phyloP scores from a whole-genome alignment of 2,797 vertebrate species.

The Catostomus latipinnis region DNA sequence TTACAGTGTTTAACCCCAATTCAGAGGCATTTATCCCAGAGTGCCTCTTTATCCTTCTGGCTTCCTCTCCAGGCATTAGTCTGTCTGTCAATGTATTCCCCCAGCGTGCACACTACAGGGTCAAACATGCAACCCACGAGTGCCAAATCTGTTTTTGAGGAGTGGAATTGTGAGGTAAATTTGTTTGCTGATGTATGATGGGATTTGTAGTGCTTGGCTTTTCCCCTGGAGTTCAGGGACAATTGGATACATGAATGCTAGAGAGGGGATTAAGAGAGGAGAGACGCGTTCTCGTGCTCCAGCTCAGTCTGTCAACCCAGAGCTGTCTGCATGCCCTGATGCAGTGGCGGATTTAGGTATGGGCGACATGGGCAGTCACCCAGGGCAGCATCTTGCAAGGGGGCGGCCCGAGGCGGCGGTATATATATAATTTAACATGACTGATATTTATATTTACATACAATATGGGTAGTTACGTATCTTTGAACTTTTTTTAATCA shows the following conservation, averaged over 20 bases:
- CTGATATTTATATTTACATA: no score
- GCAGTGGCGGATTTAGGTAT: no score
- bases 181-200: slow-evolving; percentile 65
- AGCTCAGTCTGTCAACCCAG: slow-evolving; percentile 8
- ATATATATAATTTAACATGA: background rate
- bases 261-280: slow-evolving; percentile 47
- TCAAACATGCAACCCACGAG: slow-evolving; percentile 74
- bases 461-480: no score
- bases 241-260: slow-evolving; percentile 48
- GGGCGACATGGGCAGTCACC: no score
- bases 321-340: background rate
- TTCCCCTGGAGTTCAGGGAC: slow-evolving; percentile 48
- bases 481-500: no score
- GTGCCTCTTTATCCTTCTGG: slow-evolving; percentile 51
- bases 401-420: no score
- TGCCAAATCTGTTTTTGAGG: slow-evolving; percentile 62
- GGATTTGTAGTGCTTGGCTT: slow-evolving; percentile 58
- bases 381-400: no score
- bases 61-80: slow-evolving; percentile 40
- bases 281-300: slow-evolving; percentile 10
- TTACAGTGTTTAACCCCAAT: slow-evolving; percentile 52
- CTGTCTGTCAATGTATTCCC: slow-evolving; percentile 37
- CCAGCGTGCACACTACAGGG: slow-evolving; percentile 65
- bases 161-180: slow-evolving; percentile 54
- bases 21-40: slow-evolving; percentile 51